phyloP scores from a whole-genome alignment of 2,797 vertebrate species.

The Coracias cyanogaster region DNA sequence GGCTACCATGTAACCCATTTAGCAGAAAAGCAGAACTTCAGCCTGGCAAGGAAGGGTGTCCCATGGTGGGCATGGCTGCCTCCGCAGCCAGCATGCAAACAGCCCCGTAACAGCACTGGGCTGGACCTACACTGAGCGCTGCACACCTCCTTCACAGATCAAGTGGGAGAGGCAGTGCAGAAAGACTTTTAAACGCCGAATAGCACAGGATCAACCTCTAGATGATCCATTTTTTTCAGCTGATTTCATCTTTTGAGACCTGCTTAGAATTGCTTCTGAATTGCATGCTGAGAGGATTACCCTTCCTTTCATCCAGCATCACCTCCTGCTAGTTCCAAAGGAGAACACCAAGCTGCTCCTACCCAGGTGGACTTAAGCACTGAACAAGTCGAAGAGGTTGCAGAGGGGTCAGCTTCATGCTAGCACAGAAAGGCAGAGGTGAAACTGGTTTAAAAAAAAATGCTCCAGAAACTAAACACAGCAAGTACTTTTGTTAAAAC shows the following conservation, averaged over 20 bases:
- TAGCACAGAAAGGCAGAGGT: slow-evolving; percentile 16
- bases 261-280: background rate
- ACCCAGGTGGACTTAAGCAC: background rate
- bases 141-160: background rate
- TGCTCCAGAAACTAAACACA: background rate
- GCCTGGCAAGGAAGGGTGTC: accelerated
- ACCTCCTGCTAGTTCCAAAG: background rate
- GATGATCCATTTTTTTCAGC: background rate
- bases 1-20: accelerated
- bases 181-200: background rate
- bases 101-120: accelerated
- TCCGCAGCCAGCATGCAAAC: accelerated
- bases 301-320: background rate
- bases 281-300: slow-evolving; percentile 17
- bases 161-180: background rate
- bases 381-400: background rate
- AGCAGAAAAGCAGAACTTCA: background rate
- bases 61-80: background rate
- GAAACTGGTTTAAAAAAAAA: background rate
- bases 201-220: background rate
- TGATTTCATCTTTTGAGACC: slow-evolving; percentile 1
- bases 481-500: background rate
- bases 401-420: background rate
- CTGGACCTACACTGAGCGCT: accelerated
- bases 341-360: background rate